Evolutionary conservation across 2,797 vertebrate genomes (phyloP).

Genomic region (Mastacembelus armatus): DNA sequence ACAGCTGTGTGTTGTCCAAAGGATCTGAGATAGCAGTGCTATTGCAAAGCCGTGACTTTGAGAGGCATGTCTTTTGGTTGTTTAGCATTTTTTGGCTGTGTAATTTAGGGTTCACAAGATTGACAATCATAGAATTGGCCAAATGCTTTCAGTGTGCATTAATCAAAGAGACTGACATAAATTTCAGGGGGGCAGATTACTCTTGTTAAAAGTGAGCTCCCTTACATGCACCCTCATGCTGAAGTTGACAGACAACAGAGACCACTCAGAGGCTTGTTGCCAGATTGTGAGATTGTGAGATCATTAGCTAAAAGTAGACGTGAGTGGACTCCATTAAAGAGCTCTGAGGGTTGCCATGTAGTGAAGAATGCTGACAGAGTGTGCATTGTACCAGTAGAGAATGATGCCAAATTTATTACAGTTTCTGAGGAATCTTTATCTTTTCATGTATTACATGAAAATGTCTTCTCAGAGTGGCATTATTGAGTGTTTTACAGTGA

Average conservation of each 20-base stretch:
- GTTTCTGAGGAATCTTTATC: neutral
- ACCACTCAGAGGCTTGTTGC: constrained; percentile 41
- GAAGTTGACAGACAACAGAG: constrained; percentile 59
- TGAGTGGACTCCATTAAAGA: constrained; percentile 49
- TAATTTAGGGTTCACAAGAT: constrained; percentile 54
- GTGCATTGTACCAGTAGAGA: constrained; percentile 9
- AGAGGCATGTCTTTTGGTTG: constrained; percentile 41
- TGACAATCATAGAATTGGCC: constrained; percentile 29
- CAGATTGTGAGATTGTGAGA: constrained; percentile 61
- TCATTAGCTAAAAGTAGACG: constrained; percentile 60
- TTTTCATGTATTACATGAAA: neutral
- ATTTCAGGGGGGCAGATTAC: constrained; percentile 30
- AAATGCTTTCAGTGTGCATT: constrained; percentile 37
- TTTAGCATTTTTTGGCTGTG: constrained; percentile 40
- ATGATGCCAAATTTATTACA: constrained; percentile 8
- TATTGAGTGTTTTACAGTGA: neutral
- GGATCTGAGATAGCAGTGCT: constrained; percentile 27
- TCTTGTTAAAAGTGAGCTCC: constrained; percentile 36
- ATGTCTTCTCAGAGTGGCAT: neutral
- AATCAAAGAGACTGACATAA: constrained; percentile 27
- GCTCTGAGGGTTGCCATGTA: constrained; percentile 14
- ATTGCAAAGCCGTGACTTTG: constrained; percentile 58
- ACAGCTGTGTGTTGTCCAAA: constrained; percentile 69
- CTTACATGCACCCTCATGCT: constrained; percentile 31
- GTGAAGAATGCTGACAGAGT: constrained; percentile 27